Conservation (phyloP, 2,797 vertebrate genomes). For the Myotis planiceps region DNA sequence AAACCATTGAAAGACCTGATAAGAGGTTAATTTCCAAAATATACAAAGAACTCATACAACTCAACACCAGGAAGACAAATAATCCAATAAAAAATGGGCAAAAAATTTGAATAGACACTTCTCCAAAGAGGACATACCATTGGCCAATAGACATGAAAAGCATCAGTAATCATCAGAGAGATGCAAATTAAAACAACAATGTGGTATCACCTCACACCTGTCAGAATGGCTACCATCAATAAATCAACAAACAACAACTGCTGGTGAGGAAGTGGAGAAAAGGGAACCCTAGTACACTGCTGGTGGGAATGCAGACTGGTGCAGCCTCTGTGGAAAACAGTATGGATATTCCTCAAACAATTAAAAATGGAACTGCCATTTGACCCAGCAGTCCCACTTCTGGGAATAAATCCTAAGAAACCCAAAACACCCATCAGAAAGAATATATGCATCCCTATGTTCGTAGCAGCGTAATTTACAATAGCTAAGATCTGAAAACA, state of each 20-base stretch:
- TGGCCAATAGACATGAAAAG: not conserved
- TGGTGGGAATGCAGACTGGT: not conserved
- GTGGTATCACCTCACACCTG: not conserved
- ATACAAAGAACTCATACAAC: not conserved
- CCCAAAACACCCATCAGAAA: not conserved
- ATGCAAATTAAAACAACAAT: not conserved
- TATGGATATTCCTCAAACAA: not conserved
- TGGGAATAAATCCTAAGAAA: not conserved
- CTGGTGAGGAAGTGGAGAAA: not conserved
- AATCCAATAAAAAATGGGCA: not conserved
- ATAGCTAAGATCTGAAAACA: not conserved
- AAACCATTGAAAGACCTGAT: not conserved
- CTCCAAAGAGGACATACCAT: not conserved
- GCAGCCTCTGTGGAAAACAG: not conserved
- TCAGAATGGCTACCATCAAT: not conserved
- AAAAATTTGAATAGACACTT: not conserved
- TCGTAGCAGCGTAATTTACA: not conserved
- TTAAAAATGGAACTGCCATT: not conserved
- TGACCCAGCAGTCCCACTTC: not conserved
- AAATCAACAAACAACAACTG: not conserved
- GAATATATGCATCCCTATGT: not conserved
- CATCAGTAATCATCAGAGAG: not conserved
- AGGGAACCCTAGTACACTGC: not conserved
- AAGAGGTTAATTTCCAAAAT: not conserved
- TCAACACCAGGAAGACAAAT: not conserved